phyloP scores from a whole-genome alignment of 2,888 invertebrate species.

The Macrophya alboannulata region DNA sequence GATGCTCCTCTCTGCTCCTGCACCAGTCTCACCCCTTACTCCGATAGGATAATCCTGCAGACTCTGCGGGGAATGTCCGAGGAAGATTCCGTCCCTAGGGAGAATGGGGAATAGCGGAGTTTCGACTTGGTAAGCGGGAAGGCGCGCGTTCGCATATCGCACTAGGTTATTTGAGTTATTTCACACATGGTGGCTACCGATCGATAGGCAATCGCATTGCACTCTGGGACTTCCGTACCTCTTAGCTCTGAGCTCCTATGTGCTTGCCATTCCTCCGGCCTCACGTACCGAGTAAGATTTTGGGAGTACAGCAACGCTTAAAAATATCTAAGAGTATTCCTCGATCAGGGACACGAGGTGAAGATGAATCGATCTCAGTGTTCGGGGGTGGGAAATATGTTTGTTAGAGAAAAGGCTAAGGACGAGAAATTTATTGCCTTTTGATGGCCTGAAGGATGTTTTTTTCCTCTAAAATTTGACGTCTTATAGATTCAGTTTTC shows the following conservation, averaged over 20 bases:
- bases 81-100: conserved; percentile 53
- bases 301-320: conserved; percentile 13
- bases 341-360: background rate
- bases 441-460: background rate
- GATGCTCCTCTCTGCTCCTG: conserved; percentile 62
- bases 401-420: background rate
- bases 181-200: conserved; percentile 68
- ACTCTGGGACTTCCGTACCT: conserved; percentile 59
- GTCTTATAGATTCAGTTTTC: conserved; percentile 15
- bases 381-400: background rate
- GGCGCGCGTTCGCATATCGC: conserved; percentile 45
- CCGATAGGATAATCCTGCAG: conserved; percentile 48
- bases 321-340: background rate
- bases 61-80: conserved; percentile 50
- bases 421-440: background rate
- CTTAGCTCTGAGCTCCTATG: background rate
- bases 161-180: conserved; percentile 69
- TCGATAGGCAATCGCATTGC: conserved; percentile 71
- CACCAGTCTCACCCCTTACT: conserved; percentile 64
- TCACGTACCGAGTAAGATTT: background rate
- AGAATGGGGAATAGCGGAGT: conserved; percentile 17
- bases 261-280: conserved; percentile 12
- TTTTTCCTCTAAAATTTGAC: background rate
- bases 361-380: background rate
- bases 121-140: background rate